Evolutionary conservation across 2,113 vertebrate genomes (phyloP).

Genomic region (Pachyramphus minor): DNA sequence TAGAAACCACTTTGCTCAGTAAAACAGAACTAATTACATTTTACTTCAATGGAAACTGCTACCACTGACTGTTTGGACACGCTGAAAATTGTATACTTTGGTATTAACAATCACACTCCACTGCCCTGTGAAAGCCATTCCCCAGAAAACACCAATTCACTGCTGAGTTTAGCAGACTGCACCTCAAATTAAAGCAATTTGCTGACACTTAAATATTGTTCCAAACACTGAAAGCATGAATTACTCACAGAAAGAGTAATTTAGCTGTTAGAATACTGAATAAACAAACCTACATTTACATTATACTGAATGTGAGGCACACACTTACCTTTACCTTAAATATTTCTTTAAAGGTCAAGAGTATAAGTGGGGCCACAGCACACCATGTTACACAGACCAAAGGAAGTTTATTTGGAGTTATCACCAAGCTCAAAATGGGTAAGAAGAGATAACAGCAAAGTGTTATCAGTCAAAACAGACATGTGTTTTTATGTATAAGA

Average conservation of each 20-base stretch:
- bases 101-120: background rate
- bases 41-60: background rate
- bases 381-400: accelerated
- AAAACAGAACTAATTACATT: background rate
- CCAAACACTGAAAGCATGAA: background rate
- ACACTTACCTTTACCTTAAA: background rate
- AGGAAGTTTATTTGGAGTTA: background rate
- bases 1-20: background rate
- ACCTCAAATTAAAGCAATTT: slow-evolving; percentile 44
- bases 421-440: background rate
- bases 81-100: background rate
- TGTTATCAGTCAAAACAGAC: slow-evolving; percentile 13
- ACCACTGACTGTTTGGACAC: background rate
- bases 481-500: background rate
- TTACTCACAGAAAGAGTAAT: slow-evolving; percentile 16
- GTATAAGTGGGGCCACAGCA: background rate
- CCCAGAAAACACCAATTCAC: background rate
- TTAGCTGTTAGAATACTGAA: background rate
- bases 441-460: background rate
- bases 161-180: background rate
- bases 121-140: background rate
- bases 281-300: background rate
- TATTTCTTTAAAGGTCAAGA: background rate
- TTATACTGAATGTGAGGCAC: background rate
- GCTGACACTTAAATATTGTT: slow-evolving; percentile 20